Conservation (phyloP, 1,140 invertebrate genomes). For the Eueides isabella region DNA sequence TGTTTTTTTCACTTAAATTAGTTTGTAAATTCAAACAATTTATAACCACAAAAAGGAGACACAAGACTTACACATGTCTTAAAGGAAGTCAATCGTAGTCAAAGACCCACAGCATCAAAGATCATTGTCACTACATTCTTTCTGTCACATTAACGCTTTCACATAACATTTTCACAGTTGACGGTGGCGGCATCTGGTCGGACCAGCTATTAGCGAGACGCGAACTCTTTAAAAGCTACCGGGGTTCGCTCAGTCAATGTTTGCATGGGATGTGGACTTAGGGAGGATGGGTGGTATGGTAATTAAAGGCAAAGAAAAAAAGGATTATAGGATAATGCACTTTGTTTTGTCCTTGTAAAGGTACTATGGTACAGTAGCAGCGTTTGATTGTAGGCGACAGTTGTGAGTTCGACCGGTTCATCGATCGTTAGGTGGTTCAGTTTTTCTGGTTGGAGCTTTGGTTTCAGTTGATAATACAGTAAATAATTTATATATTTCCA, state of each 20-base stretch:
- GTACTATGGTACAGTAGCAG: too few relatives aligned
- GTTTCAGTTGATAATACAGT: too few relatives aligned
- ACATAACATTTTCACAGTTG: slow-evolving; percentile 29
- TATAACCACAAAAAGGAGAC: too few relatives aligned
- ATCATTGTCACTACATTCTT: slow-evolving; percentile 12
- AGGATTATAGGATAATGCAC: slow-evolving; percentile 2
- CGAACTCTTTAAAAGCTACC: slow-evolving; percentile 75
- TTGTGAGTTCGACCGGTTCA: too few relatives aligned
- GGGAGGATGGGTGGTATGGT: slow-evolving; percentile 27
- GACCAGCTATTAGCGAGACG: slow-evolving; percentile 68
- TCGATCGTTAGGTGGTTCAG: too few relatives aligned
- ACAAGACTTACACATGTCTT: too few relatives aligned
- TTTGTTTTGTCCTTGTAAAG: slow-evolving; percentile 23
- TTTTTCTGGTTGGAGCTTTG: too few relatives aligned
- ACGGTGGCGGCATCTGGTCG: slow-evolving; percentile 36
- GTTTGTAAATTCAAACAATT: too few relatives aligned
- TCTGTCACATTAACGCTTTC: slow-evolving; percentile 27
- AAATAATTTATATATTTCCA: too few relatives aligned
- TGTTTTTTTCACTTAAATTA: too few relatives aligned
- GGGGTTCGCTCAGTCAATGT: slow-evolving; percentile 73
- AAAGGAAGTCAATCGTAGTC: background rate
- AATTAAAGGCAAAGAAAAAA: slow-evolving; percentile 24
- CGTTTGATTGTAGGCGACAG: background rate
- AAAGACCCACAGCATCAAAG: background rate
- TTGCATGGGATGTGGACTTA: slow-evolving; percentile 44